Percentiles rank a stretch among this genome's conserved stretches.
Evolutionary conservation across 2,888 invertebrate genomes (phyloP).

Genomic region (Plebejus anna): DNA sequence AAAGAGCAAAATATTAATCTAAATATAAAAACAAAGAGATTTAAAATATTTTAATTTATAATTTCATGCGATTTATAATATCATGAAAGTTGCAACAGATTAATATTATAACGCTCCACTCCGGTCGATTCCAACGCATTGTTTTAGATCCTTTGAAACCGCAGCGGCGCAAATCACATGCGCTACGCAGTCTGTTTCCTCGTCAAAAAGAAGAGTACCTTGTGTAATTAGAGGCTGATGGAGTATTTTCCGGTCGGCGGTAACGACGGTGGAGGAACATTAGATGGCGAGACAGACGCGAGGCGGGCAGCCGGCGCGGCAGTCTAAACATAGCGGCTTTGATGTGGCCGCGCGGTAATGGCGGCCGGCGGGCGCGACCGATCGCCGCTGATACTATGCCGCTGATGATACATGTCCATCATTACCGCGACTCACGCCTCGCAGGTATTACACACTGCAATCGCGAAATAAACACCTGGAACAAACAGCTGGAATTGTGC

Average conservation of each 20-base stretch:
- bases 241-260: neutral
- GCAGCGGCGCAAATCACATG: neutral
- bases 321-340: conserved; percentile 14
- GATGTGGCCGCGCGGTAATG: neutral
- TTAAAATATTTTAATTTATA: neutral
- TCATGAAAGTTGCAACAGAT: neutral
- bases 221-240: neutral
- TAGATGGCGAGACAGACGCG: neutral
- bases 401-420: neutral
- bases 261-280: neutral
- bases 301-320: neutral
- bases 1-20: neutral
- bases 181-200: neutral
- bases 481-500: neutral
- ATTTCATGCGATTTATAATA: neutral
- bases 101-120: neutral
- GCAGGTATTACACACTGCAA: neutral
- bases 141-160: neutral
- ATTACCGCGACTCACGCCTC: neutral
- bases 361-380: neutral
- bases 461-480: neutral
- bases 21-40: neutral
- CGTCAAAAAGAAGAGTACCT: neutral
- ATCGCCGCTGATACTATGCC: neutral
- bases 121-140: neutral